phyloP scores from a whole-genome alignment of 1,140 invertebrate genomes.

The Drosophila lowei region DNA sequence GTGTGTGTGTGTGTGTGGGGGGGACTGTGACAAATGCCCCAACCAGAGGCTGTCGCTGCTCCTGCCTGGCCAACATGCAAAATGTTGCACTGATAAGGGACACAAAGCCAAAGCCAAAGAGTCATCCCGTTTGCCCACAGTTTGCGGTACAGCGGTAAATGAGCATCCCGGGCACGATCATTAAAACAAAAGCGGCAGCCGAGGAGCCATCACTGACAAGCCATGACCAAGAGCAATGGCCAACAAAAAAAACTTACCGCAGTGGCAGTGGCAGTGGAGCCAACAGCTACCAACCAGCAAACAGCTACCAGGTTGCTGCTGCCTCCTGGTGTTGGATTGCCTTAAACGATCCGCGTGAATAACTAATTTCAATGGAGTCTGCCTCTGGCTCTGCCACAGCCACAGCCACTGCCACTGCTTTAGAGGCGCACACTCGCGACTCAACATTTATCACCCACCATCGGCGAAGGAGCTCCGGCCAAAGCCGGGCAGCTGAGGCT shows the following conservation, averaged over 20 bases:
- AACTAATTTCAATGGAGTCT: conserved; percentile 81
- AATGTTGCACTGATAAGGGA: conserved; percentile 77
- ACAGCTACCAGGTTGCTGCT: conserved; percentile 49
- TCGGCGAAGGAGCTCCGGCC: conserved; percentile 39
- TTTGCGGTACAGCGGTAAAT: conserved; percentile 61
- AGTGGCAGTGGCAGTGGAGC: conserved; percentile 10
- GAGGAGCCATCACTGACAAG: conserved; percentile 69
- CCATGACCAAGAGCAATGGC: conserved; percentile 71
- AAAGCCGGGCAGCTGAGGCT: conserved; percentile 1
- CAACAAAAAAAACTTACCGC: conserved; percentile 29
- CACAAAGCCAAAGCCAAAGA: conserved; percentile 65
- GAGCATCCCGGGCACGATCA: conserved; percentile 70
- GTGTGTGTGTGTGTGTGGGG: conserved; percentile 20
- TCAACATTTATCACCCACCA: conserved; percentile 80
- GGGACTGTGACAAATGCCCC: conserved; percentile 73
- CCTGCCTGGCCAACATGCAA: conserved; percentile 66
- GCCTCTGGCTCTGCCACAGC: conserved; percentile 37
- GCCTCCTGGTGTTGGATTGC: conserved; percentile 75
- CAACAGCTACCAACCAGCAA: conserved; percentile 19
- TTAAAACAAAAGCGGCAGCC: conserved; percentile 77
- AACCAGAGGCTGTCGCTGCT: conserved; percentile 27
- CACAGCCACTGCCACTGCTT: conserved; percentile 37
- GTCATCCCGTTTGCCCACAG: conserved; percentile 62
- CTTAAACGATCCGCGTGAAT: conserved; percentile 82
- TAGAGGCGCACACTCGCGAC: not conserved